Base-by-base conservation (phyloP, 2,888 invertebrate species). In the Thumatha senex region DNA sequence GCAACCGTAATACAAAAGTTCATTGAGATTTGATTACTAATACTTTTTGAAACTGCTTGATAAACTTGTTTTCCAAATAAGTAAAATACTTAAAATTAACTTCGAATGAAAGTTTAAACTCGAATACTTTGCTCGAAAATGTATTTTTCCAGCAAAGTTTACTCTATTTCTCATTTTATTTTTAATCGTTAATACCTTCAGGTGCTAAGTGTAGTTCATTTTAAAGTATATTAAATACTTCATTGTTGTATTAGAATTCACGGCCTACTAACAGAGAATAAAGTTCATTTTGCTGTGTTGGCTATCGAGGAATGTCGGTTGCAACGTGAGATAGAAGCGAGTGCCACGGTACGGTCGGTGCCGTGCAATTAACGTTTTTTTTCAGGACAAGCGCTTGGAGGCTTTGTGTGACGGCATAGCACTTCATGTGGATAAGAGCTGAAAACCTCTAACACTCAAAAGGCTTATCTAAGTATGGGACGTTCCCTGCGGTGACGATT, bases 351-450 rank as follows among this genome's bases (percentile, higher is more conserved):
- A 66, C 72, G 68, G 76, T 74, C 70, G 76, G 77, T 77, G 84
- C 76, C 74, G 75, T 74, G 85, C 84, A 86, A 88, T 88, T 88
- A 88, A 84, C 82, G 83, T 84, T 85, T 86, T 84, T 85, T 86
- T 86, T 81, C 81, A 82, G 83, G 77, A 76, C 77, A 76, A 74
- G 66, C 78, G 79, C 80, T 77, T 67, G 64, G 68, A 74, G 77
- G 68, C 74, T 80, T 84, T 83, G 85, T 83, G 85, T 85, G 81
- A 80, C 80, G 80, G 72, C 74, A 74, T 70, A 52, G 55, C 67
- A 71, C 76, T 76, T 67, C 74, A 74, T 72, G 74, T 74, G 79
- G 79, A 79, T 75, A 79, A 81, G 78, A 38, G 72, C 77, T 77
- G 71, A 64, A 80, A 72, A 75, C 71, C 74, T 57, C 59, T 58